Base-by-base conservation (phyloP, 2,113 vertebrate genomes). In the Dasypus novemcinctus region DNA sequence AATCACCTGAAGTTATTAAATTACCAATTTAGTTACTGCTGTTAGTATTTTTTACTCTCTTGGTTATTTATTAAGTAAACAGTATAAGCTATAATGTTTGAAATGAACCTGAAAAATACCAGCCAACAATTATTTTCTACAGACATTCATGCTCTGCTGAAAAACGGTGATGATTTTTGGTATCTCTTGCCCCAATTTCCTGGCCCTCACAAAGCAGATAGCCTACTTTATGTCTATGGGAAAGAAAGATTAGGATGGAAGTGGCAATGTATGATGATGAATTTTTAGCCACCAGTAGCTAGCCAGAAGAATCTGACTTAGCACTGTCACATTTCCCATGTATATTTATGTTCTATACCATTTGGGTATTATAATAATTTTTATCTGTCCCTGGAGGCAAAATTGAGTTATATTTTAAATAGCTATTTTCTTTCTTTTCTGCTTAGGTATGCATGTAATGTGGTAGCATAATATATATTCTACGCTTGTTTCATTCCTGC, bases 381-480 rank as follows among this genome's bases (percentile, higher is more conserved):
- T 97, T 83, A 96, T 97, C 79, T 97, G 91, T 95, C 93, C 93
- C 96, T 96, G 36, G 96, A 96, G 97, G 91, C 86, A 95, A 97
- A 97, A 97, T 93, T 95, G 95, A 97, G 95, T 97, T 97, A 93
- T 97, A 96, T 96, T 96, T 96, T 97, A 96, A 97, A 97, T 93
- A 94, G 69, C 31, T 96, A 93, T 96, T 97, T 97, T 96, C 96
- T 97, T 97, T 97, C 95, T 97, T 97, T 97, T 97, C 94, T 97
- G 96, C 97, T 97, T 97, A 96, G 96, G 97, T 97, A 97, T 97
- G 97, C 97, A 91, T 97, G 95, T 96, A 97, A 96, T 97, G 97
- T 91, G 75, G 92, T 91, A 82, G 91, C 80, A 43, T 95, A 94
- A 96, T 97, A 89, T 96, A 96, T 97, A 97, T 96, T 95, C 97